phyloP scores from a whole-genome alignment of 92 coral and sea anemone genomes.

The Epizoanthus stellaris region DNA sequence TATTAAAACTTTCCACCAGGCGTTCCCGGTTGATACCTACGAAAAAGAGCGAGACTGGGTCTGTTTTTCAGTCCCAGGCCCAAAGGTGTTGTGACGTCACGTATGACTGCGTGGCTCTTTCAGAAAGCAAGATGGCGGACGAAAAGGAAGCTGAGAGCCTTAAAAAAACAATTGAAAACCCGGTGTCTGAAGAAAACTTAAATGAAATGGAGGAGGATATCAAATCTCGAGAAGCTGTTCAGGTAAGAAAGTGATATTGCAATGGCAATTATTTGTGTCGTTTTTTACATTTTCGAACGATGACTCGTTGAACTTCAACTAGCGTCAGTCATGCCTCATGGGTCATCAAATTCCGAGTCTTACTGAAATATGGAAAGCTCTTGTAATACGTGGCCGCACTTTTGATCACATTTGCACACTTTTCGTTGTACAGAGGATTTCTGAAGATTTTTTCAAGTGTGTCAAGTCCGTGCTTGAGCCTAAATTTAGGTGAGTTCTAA shows the following conservation, averaged over 20 bases:
- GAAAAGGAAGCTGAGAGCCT: conserved; percentile 40
- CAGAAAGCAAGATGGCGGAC: conserved; percentile 96
- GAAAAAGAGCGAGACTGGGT: background rate
- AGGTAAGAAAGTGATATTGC: conserved; percentile 21
- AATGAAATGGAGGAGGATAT: conserved; percentile 26
- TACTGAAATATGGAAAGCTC: background rate
- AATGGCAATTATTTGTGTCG: background rate
- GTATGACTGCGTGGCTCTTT: conserved; percentile 94
- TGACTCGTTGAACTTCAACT: background rate
- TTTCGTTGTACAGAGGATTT: conserved; percentile 53
- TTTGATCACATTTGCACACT: background rate
- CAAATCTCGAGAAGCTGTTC: conserved; percentile 16
- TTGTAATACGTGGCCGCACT: background rate
- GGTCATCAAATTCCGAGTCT: background rate
- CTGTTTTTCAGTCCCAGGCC: conserved; percentile 21
- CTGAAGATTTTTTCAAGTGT: conserved; percentile 69
- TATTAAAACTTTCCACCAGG: no score
- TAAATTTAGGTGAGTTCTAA: conserved; percentile 44
- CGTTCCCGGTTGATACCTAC: no score
- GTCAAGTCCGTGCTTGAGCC: conserved; percentile 70
- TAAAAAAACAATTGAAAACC: conserved; percentile 5
- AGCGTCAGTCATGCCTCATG: background rate
- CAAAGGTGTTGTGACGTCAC: conserved; percentile 75
- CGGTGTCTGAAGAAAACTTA: conserved; percentile 29
- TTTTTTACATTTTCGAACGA: conserved; percentile 1